Base-by-base conservation (phyloP, 2,113 vertebrate genomes). In the Rhea pennata region DNA sequence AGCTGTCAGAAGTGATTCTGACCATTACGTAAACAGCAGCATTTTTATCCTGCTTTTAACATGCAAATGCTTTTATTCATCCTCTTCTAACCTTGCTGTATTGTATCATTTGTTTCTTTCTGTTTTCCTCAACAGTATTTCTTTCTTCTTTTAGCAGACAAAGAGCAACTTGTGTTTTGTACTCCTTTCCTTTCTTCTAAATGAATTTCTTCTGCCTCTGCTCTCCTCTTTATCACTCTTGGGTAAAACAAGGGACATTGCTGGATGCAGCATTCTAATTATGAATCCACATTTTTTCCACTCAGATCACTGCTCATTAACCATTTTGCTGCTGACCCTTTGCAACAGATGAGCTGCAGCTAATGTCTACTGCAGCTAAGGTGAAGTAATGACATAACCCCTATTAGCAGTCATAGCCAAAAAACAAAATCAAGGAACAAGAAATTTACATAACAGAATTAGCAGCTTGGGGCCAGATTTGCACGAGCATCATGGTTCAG, bases 81-180 rank as follows among this genome's bases (percentile, higher is more conserved):
- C 90, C 71, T 92, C 74, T 77, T 36, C 33, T 65, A 61, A 66
- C 40, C 59, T 93, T 87, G 36, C 89, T 96, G 77, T 0, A 0
- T 50, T 67, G 36, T 70, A 73, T 86, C 59, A 84, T 67, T 87
- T 94, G 22, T 94, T 97, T 90, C 88, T 92, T 93, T 82, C 71
- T 29, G 72, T 85, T 93, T 89, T 84, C 71, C 77, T 91, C 72
- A 62, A 36, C 53, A 62, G 23, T 33, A 58, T 92, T 87, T 84
- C 70, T 87, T 93, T 77, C 66, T 84, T 85, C 70, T 27, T 56
- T 58, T 2, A 59, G 69, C 59, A 92, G 39, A 95, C 50, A 80
- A 80, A 96, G 33, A 90, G 27, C 23, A 81, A 70, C 54, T 66
- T 92, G 44, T 10, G 0, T 46, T 87, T 89, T 71, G 53, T 65